phyloP scores from a whole-genome alignment of 2,797 vertebrate genomes.

The Pangasius larnaudii region DNA sequence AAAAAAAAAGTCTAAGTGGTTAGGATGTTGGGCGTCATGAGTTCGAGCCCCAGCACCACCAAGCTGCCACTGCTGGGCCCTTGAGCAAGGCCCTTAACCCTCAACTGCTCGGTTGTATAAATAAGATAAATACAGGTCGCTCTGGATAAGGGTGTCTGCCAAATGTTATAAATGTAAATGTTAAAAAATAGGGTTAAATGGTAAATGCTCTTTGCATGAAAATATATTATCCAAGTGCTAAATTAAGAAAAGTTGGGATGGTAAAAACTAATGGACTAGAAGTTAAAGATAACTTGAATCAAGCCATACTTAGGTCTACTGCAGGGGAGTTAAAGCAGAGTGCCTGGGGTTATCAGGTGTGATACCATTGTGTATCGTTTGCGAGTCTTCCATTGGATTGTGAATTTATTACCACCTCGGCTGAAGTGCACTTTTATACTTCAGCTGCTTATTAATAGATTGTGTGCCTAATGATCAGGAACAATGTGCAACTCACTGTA shows the following conservation, averaged over 20 bases:
- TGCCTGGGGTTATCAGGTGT: not conserved
- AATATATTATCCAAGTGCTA: not conserved
- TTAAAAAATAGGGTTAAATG: not conserved
- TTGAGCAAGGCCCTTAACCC: too few species aligned
- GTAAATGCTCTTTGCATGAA: not conserved
- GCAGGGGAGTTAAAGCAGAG: not conserved
- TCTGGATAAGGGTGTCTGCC: too few species aligned
- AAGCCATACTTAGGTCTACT: slow-evolving; percentile 11
- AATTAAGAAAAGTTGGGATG: not conserved
- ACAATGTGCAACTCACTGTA: not conserved
- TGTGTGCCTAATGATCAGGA: slow-evolving; percentile 16
- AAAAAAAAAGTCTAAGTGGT: not conserved
- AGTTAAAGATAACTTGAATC: slow-evolving; percentile 32
- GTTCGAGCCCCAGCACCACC: too few species aligned
- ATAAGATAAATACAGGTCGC: too few species aligned
- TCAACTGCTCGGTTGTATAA: too few species aligned
- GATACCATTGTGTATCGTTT: not conserved
- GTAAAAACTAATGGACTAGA: not conserved
- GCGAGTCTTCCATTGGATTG: too few species aligned
- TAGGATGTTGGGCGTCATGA: too few species aligned
- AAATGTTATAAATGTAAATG: too few species aligned
- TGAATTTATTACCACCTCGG: slow-evolving; percentile 10
- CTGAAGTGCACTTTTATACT: not conserved
- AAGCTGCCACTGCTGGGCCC: too few species aligned
- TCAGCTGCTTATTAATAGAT: slow-evolving; percentile 15